Conservation (phyloP, 2,113 vertebrate genomes). For the Onychorhynchus coronatus region DNA sequence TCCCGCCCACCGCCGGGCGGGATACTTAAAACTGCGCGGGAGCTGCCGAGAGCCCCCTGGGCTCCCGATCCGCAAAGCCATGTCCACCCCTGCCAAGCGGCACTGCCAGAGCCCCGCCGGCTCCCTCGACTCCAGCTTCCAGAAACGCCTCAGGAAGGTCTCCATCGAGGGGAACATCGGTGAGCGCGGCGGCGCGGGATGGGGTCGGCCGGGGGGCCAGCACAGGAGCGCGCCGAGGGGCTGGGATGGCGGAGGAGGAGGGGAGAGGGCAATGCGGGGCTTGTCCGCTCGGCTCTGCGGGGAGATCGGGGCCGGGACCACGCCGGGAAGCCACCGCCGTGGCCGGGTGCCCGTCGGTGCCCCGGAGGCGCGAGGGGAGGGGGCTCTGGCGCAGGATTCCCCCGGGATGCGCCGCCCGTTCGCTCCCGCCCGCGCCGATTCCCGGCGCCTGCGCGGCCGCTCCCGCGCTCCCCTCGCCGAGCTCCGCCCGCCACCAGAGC, state of each 20-base stretch:
- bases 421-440: background rate
- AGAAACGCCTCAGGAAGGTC: constrained; percentile 75
- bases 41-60: background rate
- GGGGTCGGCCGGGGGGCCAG: background rate
- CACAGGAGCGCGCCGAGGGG: too few relatives aligned
- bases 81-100: constrained; percentile 81
- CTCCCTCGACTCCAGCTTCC: constrained; percentile 66
- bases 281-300: too few relatives aligned
- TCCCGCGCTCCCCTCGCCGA: too few relatives aligned
- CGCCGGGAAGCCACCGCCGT: too few relatives aligned
- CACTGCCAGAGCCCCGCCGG: background rate
- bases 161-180: constrained; percentile 87
- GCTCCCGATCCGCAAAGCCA: background rate
- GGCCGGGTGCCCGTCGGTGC: background rate
- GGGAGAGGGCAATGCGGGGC: background rate
- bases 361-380: background rate
- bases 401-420: too few relatives aligned
- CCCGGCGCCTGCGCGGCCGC: background rate
- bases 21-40: background rate
- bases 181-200: constrained; percentile 43
- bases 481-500: background rate
- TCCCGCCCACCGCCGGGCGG: constrained; percentile 12
- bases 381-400: background rate
- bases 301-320: too few relatives aligned
- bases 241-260: too few relatives aligned